Conservation (phyloP, 2,888 invertebrate species). For the Macrophya alboannulata region DNA sequence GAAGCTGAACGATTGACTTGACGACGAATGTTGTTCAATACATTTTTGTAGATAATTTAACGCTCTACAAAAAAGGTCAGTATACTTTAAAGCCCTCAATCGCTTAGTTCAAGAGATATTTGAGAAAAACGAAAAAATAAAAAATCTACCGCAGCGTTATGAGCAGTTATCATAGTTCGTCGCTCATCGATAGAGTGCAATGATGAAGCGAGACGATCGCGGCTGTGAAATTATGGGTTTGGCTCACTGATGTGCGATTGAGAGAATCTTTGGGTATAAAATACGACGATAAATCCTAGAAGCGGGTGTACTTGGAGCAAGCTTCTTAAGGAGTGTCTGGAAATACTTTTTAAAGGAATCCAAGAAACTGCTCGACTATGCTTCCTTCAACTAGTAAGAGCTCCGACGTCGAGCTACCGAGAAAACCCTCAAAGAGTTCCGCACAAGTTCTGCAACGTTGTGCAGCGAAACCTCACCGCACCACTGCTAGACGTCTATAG, state of each 20-base stretch:
- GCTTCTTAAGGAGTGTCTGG: conserved; percentile 24
- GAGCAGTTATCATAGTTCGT: background rate
- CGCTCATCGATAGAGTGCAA: background rate
- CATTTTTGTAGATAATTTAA: no score
- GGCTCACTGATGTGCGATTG: no score
- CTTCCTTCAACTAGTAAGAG: conserved; percentile 17
- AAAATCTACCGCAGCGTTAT: background rate
- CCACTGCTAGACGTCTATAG: background rate
- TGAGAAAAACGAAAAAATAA: no score
- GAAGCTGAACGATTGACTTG: no score
- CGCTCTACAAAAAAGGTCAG: no score
- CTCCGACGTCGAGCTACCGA: background rate
- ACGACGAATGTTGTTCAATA: no score
- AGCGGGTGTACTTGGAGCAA: background rate
- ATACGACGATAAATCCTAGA: background rate
- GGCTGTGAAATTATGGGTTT: no score
- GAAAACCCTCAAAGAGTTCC: conserved; percentile 53
- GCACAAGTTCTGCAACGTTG: conserved; percentile 19
- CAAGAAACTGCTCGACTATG: conserved; percentile 43
- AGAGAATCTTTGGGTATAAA: background rate
- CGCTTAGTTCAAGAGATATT: no score
- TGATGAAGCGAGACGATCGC: background rate
- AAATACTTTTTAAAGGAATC: conserved; percentile 42
- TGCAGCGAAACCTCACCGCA: conserved; percentile 33
- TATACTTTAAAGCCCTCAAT: no score